phyloP scores from a whole-genome alignment of 2,113 vertebrate genomes.

The Pleuronectes platessa region DNA sequence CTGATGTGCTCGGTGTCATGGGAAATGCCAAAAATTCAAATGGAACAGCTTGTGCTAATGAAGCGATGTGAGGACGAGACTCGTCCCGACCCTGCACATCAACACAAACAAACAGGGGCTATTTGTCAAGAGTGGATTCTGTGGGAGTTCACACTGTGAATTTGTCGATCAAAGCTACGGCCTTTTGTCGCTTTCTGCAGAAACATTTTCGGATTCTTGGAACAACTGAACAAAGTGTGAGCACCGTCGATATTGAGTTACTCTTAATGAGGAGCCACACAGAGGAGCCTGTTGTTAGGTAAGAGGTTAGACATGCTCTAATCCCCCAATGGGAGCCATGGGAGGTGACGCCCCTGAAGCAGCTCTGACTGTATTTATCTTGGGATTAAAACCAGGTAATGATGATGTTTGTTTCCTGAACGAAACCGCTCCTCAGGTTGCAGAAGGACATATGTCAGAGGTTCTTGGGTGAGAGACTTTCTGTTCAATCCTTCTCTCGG shows the following conservation, averaged over 20 bases:
- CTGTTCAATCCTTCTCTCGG: not conserved
- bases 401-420: conserved; percentile 11
- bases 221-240: conserved; percentile 38
- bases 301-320: conserved; percentile 66
- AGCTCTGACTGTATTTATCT: conserved; percentile 43
- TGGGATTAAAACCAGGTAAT: conserved; percentile 54
- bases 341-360: conserved; percentile 52
- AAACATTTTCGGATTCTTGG: conserved; percentile 5
- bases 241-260: conserved; percentile 59
- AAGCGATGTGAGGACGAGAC: conserved; percentile 6
- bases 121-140: not conserved
- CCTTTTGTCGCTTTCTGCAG: not conserved
- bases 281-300: conserved; percentile 62
- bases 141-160: not conserved
- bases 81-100: not conserved
- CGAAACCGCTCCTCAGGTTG: conserved; percentile 32
- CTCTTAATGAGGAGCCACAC: conserved; percentile 62
- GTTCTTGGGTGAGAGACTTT: conserved; percentile 1
- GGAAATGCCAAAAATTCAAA: conserved; percentile 49
- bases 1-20: conserved; percentile 14
- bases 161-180: not conserved
- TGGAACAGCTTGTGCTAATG: conserved; percentile 23
- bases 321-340: conserved; percentile 50
- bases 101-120: conserved; percentile 26
- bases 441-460: conserved; percentile 4